Evolutionary conservation across 2,888 invertebrate species (phyloP).

Genomic region (Drosophila flavopinicola): DNA sequence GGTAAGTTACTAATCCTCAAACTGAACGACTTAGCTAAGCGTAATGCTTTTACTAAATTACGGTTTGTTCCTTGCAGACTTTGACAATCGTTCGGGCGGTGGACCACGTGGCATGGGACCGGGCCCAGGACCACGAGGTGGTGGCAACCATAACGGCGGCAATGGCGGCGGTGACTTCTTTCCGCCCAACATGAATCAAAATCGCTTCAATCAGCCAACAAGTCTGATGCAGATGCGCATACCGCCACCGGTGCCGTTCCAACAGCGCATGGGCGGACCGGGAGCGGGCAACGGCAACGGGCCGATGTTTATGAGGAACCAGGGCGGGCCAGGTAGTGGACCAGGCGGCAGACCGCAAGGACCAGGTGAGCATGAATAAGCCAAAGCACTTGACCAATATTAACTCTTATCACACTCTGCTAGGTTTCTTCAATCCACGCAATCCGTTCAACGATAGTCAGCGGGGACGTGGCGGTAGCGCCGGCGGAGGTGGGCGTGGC

Average conservation of each 20-base stretch:
- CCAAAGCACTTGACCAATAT: background rate
- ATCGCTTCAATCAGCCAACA: constrained; percentile 83
- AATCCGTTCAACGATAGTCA: constrained; percentile 81
- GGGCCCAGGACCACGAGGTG: constrained; percentile 22
- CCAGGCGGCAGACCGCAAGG: constrained; percentile 75
- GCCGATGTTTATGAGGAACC: constrained; percentile 71
- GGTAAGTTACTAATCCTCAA: constrained; percentile 52
- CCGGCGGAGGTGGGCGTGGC: constrained; percentile 49
- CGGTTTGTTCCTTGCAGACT: constrained; percentile 61
- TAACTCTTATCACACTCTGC: constrained; percentile 6
- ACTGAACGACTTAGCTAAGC: no score
- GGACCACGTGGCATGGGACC: constrained; percentile 53
- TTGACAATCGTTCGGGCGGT: constrained; percentile 75
- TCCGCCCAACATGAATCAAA: constrained; percentile 82
- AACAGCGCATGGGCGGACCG: constrained; percentile 78
- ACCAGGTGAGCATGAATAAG: constrained; percentile 59
- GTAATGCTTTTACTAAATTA: background rate
- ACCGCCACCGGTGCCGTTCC: constrained; percentile 82
- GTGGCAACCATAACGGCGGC: constrained; percentile 68
- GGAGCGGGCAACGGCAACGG: constrained; percentile 64
- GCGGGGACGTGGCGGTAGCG: constrained; percentile 61
- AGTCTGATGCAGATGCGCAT: constrained; percentile 84
- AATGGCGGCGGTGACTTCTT: constrained; percentile 75
- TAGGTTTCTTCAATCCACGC: constrained; percentile 81
- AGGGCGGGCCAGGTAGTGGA: constrained; percentile 58